Evolutionary conservation across 2,797 vertebrate genomes (phyloP), one percentile per base, ranked within the genome.

Genomic region (Chrosomus eos): DNA sequence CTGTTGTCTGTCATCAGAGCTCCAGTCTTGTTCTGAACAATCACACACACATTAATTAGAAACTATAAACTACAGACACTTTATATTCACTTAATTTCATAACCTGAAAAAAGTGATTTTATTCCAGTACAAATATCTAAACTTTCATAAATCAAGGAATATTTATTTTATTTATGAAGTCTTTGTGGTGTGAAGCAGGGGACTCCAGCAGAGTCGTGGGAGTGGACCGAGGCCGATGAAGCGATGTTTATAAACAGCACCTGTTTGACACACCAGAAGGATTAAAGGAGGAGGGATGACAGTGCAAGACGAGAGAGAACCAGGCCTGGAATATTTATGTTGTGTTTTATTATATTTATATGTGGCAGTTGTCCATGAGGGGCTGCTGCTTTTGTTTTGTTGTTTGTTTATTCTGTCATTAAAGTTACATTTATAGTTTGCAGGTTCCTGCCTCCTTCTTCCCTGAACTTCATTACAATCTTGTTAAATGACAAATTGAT

Each of bases 1-100:
- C 80, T 90, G 94, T 45, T 68, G 86, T 62, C 93, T 92, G 88
- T 99, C 97, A 64, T 97, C 95, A 0, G 93, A 91, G 0, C 93
- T 96, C 97, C 97, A 97, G 75, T 97, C 96, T 58, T 93, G 95
- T 83, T 97, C 97, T 99, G 93, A 26, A 28, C 40, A 45, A 53
- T 31, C 26, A 80, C 55, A 31, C 26, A 80, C 66, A 33, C 31
- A 67, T 2, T n/a, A 21, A 58, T 21, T 11, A 23, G 6, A 33
- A 36, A 21, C 31, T 75, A 33, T 1, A 53, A 21, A 28, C 71
- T 14, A n/a, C 21, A 13, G 0, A 26, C 13, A 16, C 1, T 10
- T 45, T 48, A 10, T 13, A 31, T 16, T 73, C 3, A 53, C 18
- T 7, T 74, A 3, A 53, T 19, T 74, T 18, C 23, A 45, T 10